These are phyloP conservation scores for Pandemis heparana DNA, from an alignment of 2,888 invertebrate genomes.

Conservation along the genomic window DNA sequence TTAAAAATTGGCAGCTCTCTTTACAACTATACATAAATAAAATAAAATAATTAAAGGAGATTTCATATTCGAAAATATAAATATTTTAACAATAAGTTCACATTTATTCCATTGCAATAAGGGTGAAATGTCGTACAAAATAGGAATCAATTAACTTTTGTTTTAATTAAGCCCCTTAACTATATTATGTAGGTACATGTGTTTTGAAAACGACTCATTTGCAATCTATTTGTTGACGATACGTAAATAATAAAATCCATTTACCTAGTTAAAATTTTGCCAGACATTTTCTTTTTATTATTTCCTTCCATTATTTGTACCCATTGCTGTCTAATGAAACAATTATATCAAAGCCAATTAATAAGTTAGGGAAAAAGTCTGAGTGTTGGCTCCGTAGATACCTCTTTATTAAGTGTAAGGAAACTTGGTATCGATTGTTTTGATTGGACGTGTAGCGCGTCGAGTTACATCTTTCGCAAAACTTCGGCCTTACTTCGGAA, in stretches of 20 bases:
- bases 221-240: neutral
- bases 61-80: no score
- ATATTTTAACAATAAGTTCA: neutral
- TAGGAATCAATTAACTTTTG: no score
- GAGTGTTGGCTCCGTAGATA: constrained; percentile 2
- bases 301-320: constrained; percentile 2
- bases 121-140: no score
- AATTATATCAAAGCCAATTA: constrained; percentile 21
- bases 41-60: no score
- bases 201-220: no score
- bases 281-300: neutral
- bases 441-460: constrained; percentile 33
- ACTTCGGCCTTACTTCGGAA: constrained; percentile 35
- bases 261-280: no score
- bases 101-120: no score
- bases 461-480: constrained; percentile 36
- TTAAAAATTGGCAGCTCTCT: neutral
- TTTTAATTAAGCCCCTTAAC: no score
- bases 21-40: neutral
- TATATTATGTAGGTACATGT: no score
- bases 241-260: no score
- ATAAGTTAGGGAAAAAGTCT: constrained; percentile 2
- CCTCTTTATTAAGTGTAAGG: constrained; percentile 4
- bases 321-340: neutral
- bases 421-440: constrained; percentile 31